Evolutionary conservation across 2,113 vertebrate species (phyloP), one percentile per base, ranked within the genome.

Genomic region (Phoenicopterus ruber): DNA sequence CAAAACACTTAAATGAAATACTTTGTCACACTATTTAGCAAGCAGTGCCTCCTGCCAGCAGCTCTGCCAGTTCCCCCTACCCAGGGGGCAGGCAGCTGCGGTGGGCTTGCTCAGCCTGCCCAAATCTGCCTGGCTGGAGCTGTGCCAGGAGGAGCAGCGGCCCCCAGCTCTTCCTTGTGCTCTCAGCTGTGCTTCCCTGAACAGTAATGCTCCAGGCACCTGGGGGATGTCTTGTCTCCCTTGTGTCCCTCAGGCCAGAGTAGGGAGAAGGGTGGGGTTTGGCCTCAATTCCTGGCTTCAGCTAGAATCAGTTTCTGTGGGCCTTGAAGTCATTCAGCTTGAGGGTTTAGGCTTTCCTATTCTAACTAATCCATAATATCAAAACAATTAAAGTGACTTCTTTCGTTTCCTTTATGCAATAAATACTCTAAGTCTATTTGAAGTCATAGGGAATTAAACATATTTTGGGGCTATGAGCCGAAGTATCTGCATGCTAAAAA

Each of bases 31-130:
- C 12, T 55, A 17, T 20, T 34, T 36, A 74, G 84, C 38, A 42
- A 49, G 58, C 79, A 26, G 47, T n/a, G 62, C 67, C 38, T 83
- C 38, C 55, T 93, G 91, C 65, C 91, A 91, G 92, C 81, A 79
- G 82, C 66, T 38, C 86, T 19, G n/a, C 79, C 73, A 36, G 54
- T 34, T 70, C 65, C 17, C 36, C 58, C 88, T 92, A 10, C 11
- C 91, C 79, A 8, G 88, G 85, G 93, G 93, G 67, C 62, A 88
- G 93, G 95, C 93, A 73, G 86, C 91, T 91, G 80, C 1, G 9
- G 67, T 76, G 86, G 74, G 36, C 59, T 52, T 17, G n/a, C 80
- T 73, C 55, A 49, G 67, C 50, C 44, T 91, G 80, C 66, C 78
- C 52, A 24, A 9, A 74, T 83, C 58, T 49, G 92, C n/a, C 47